A percentile compares a stretch with the other conserved stretches of the same genome.
Conservation (phyloP, 2,113 vertebrate species). For the Climacteris rufus region DNA sequence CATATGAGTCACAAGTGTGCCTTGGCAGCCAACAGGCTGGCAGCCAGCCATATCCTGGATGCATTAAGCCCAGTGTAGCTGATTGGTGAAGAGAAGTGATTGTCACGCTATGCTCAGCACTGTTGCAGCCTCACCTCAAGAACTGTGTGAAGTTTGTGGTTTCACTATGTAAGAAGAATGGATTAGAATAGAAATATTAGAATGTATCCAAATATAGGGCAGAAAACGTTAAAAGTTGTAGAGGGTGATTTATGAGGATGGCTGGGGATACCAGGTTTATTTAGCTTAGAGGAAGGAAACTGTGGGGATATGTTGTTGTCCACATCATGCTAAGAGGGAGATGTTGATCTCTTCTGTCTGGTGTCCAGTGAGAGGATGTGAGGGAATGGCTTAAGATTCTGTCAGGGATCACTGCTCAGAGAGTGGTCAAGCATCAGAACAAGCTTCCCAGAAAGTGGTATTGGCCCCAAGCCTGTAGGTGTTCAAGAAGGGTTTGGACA, state of each 20-base stretch:
- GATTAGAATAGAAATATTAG: neutral
- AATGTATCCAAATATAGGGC: neutral
- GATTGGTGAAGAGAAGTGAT: neutral
- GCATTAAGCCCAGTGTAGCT: neutral
- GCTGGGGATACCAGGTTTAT: neutral
- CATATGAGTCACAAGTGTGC: neutral
- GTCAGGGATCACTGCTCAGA: neutral
- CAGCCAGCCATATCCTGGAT: neutral
- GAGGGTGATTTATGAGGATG: neutral
- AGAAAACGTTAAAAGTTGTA: neutral
- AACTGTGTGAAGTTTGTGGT: neutral
- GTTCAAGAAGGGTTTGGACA: neutral
- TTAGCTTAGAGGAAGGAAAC: neutral
- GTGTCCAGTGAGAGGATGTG: neutral
- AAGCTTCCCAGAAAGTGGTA: neutral
- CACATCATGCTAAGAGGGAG: fast-evolving
- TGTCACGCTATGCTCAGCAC: fast-evolving
- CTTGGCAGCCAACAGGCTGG: neutral
- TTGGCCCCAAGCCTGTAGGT: neutral
- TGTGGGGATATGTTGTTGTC: neutral
- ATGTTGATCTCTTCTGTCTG: neutral
- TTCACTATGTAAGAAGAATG: neutral
- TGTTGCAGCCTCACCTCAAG: neutral
- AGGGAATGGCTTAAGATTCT: neutral
- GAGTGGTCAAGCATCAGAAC: neutral